Base-by-base conservation (phyloP, 2,888 invertebrate genomes). In the Tipula lateralis region DNA sequence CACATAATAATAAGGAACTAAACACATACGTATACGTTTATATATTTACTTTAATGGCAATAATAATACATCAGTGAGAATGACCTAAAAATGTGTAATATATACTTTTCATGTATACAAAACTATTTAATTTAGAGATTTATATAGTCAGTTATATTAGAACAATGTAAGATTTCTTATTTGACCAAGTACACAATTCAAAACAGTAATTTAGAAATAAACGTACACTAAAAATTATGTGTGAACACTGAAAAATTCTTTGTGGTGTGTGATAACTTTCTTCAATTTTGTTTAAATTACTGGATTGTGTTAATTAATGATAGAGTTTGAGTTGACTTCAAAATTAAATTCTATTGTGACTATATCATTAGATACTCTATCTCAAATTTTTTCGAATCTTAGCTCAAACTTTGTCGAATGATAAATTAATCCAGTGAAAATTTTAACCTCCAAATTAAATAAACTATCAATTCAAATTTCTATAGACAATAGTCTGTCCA, bases 1-100 rank as follows among this genome's bases (percentile, higher is more conserved):
- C 66, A 66, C 66, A 66, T 66, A 66, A 66, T 66, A 66, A 66
- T 66, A 66, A 66, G 66, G 66, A 66, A 66, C 66, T 66, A 24
- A 39, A 13, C 13, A n/a, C n/a, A n/a, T 50, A n/a, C 16, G 12
- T 24, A 66, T n/a, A n/a, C n/a, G n/a, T n/a, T n/a, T n/a, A n/a
- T n/a, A n/a, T 24, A 66, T 66, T 66, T 66, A 19, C 66, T 19
- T 66, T 66, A 66, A 66, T 24, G 24, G 7, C 44, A 44, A 44
- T 12, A 44, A 44, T 24, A 24, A 9, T 16, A 16, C 66, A 66
- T 24, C 66, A 66, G 24, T 24, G 66, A 66, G 24, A 44, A 66
- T 66, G 66, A 66, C 66, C 66, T 66, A 66, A 66, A n/a, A n/a
- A 66, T 44, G 6, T 44, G n/a, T 44, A 44, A 44, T 66, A 66